Percentiles rank a stretch among this genome's conserved stretches.
phyloP scores from a whole-genome alignment of 2,888 invertebrate species.

The Alsophila aescularia region DNA sequence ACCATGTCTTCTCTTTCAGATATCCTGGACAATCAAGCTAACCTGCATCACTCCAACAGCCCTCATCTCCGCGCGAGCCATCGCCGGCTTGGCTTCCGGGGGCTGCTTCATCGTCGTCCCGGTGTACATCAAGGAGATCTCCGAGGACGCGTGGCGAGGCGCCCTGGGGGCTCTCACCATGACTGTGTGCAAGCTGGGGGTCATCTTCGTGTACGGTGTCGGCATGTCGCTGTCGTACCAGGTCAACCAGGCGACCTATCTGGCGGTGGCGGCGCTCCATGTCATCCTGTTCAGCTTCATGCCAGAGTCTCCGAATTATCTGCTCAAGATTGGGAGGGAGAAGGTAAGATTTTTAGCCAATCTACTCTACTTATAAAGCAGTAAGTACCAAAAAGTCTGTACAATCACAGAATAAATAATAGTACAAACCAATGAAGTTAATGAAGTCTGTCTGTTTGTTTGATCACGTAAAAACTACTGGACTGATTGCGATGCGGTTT shows the following conservation, averaged over 20 bases:
- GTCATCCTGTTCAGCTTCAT: conserved; percentile 59
- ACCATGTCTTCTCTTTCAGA: conserved; percentile 44
- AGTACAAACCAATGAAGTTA: too few relatives aligned
- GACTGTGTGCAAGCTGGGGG: conserved; percentile 68
- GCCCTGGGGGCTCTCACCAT: conserved; percentile 64
- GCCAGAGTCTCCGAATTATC: conserved; percentile 72
- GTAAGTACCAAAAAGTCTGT: too few relatives aligned
- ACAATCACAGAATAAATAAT: too few relatives aligned
- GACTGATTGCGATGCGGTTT: too few relatives aligned
- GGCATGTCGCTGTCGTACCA: conserved; percentile 58
- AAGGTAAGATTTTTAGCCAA: conserved; percentile 48
- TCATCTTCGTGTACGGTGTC: conserved; percentile 65
- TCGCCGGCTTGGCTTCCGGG: conserved; percentile 62
- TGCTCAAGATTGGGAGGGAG: conserved; percentile 62
- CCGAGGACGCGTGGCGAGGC: conserved; percentile 61
- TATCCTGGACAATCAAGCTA: conserved; percentile 66
- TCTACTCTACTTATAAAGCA: too few relatives aligned
- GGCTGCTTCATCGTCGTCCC: conserved; percentile 68
- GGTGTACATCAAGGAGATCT: conserved; percentile 65
- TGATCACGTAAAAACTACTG: too few relatives aligned
- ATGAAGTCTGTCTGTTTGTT: too few relatives aligned
- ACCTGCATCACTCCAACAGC: conserved; percentile 47
- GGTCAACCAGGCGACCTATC: conserved; percentile 57
- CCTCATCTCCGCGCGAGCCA: conserved; percentile 55
- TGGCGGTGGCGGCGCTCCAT: conserved; percentile 53